Evolutionary conservation across 2,888 invertebrate genomes (phyloP).

Genomic region (Synanthedon formicaeformis): DNA sequence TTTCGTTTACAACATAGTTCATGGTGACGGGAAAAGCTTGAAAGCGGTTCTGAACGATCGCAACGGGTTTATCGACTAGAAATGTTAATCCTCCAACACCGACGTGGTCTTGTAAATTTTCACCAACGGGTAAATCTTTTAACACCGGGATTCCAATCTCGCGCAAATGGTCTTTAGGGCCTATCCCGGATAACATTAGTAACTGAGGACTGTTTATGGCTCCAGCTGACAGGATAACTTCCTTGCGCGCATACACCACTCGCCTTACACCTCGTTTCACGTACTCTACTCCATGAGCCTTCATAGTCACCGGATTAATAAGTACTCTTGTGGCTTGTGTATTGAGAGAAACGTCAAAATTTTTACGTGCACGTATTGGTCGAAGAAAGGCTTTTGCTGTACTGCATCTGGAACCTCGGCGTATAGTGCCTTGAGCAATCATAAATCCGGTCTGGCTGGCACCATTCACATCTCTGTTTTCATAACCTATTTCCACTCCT

Average conservation of each 20-base stretch:
- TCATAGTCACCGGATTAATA: conserved; percentile 79
- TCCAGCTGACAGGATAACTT: conserved; percentile 90
- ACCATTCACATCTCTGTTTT: conserved; percentile 85
- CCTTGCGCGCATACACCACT: conserved; percentile 80
- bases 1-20: conserved; percentile 81
- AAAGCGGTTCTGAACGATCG: conserved; percentile 83
- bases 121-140: conserved; percentile 81
- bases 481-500: conserved; percentile 85
- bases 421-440: conserved; percentile 85
- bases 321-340: conserved; percentile 82
- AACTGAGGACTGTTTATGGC: conserved; percentile 93
- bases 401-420: conserved; percentile 84
- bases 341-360: conserved; percentile 85
- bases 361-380: conserved; percentile 79
- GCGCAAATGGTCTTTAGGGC: conserved; percentile 77
- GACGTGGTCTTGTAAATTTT: conserved; percentile 90
- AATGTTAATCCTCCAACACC: conserved; percentile 87
- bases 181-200: conserved; percentile 90
- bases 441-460: conserved; percentile 83
- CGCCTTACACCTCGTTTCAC: conserved; percentile 78
- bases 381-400: conserved; percentile 89
- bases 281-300: conserved; percentile 85
- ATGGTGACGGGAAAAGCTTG: conserved; percentile 83
- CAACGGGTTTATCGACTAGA: conserved; percentile 83
- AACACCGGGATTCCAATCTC: conserved; percentile 79